Conservation (phyloP, 2,797 vertebrate species). For the Tiaroga cobitis region DNA sequence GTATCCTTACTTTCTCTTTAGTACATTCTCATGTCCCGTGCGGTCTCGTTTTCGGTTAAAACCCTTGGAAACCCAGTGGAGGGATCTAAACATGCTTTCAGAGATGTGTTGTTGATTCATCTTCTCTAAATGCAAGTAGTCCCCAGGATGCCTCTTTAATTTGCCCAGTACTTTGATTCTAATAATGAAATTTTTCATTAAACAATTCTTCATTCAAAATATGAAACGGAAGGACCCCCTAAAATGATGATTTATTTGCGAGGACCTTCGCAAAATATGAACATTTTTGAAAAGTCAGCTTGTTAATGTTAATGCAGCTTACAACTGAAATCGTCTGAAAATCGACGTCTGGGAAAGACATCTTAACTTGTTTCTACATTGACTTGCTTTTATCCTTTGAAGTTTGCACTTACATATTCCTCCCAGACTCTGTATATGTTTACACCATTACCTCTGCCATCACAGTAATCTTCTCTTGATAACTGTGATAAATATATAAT, state of each 20-base stretch:
- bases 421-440: background rate
- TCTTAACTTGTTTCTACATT: background rate
- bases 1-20: background rate
- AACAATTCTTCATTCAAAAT: background rate
- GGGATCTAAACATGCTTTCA: background rate
- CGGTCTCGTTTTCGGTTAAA: background rate
- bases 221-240: background rate
- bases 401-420: background rate
- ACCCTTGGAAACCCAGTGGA: background rate
- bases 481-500: background rate
- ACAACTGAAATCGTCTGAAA: background rate
- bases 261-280: background rate
- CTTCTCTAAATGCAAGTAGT: background rate
- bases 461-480: background rate
- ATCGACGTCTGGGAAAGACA: background rate
- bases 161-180: background rate
- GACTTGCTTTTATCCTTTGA: slow-evolving; percentile 5
- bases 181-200: background rate
- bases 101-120: background rate
- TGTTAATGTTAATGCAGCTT: background rate
- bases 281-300: background rate
- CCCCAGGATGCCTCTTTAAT: background rate
- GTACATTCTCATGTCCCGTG: background rate
- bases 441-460: background rate
- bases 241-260: background rate